phyloP scores from a whole-genome alignment of 2,797 vertebrate genomes.

The Sparus aurata region DNA sequence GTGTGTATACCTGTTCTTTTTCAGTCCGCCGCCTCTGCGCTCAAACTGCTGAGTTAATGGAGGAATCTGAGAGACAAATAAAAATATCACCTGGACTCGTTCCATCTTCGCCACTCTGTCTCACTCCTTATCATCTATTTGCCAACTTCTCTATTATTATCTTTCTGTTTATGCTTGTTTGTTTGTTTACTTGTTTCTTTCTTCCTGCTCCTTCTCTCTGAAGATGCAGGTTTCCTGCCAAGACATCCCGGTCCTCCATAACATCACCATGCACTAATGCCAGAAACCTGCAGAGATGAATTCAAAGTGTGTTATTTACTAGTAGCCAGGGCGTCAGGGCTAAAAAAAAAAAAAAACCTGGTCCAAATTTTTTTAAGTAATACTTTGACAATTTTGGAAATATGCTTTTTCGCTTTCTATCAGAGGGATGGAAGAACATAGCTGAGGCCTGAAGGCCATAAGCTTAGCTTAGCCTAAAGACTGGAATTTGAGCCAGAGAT shows the following conservation, averaged over 20 bases:
- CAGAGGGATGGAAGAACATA: not conserved
- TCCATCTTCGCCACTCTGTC: conserved; percentile 56
- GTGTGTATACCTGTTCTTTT: conserved; percentile 71
- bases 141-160: conserved; percentile 60
- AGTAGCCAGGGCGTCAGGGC: conserved; percentile 14
- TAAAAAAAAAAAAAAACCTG: conserved; percentile 5
- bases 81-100: conserved; percentile 71
- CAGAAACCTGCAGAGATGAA: conserved; percentile 67
- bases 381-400: conserved; percentile 21
- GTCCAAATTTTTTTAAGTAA: conserved; percentile 5
- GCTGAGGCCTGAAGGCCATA: not conserved
- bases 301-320: conserved; percentile 51
- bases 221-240: conserved; percentile 64
- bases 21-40: conserved; percentile 45
- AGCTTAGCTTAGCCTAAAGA: conserved; percentile 30
- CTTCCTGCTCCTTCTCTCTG: conserved; percentile 46
- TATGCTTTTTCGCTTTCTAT: conserved; percentile 7
- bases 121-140: conserved; percentile 52
- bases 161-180: conserved; percentile 46
- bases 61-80: conserved; percentile 60
- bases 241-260: conserved; percentile 43
- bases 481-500: not conserved
- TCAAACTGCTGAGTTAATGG: conserved; percentile 51
- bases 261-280: conserved; percentile 37
- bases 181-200: conserved; percentile 57